Evolutionary conservation across 2,888 invertebrate species (phyloP).

Genomic region (Alviniconcha strummeri): DNA sequence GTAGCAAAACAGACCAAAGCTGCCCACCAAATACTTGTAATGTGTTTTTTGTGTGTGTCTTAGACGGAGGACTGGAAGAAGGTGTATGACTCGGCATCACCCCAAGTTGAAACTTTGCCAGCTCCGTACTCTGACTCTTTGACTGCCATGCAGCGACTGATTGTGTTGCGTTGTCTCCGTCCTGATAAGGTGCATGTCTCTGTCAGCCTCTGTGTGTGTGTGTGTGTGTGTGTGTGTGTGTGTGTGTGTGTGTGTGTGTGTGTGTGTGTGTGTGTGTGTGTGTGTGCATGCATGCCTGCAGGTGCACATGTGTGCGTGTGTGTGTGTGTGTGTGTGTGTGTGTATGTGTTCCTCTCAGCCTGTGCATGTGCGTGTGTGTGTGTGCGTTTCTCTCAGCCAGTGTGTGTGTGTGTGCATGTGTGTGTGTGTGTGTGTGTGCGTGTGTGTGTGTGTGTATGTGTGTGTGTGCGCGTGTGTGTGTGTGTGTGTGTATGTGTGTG

Average conservation of each 20-base stretch:
- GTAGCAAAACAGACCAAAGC: no score
- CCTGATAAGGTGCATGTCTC: constrained; percentile 67
- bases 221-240: no score
- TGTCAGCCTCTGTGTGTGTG: not conserved
- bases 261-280: no score
- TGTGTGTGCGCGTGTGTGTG: not conserved
- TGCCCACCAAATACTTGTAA: no score
- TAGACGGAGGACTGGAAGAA: constrained; percentile 81
- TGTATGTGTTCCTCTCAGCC: no score
- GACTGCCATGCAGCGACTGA: constrained; percentile 81
- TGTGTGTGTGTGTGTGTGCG: not conserved
- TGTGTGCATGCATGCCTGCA: no score
- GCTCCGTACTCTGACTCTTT: constrained; percentile 79
- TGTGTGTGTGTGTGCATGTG: not conserved
- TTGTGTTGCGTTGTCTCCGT: constrained; percentile 74
- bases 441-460: not conserved
- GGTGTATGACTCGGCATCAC: constrained; percentile 86
- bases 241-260: not conserved
- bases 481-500: not conserved
- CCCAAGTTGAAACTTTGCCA: constrained; percentile 82
- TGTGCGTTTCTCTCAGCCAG: no score
- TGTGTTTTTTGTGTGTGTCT: not conserved
- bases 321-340: no score
- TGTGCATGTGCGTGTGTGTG: no score
- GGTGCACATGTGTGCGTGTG: no score